Percentiles rank a stretch among this genome's conserved stretches.
phyloP scores from a whole-genome alignment of 2,113 vertebrate species.

The Rhabdornis inornatus region DNA sequence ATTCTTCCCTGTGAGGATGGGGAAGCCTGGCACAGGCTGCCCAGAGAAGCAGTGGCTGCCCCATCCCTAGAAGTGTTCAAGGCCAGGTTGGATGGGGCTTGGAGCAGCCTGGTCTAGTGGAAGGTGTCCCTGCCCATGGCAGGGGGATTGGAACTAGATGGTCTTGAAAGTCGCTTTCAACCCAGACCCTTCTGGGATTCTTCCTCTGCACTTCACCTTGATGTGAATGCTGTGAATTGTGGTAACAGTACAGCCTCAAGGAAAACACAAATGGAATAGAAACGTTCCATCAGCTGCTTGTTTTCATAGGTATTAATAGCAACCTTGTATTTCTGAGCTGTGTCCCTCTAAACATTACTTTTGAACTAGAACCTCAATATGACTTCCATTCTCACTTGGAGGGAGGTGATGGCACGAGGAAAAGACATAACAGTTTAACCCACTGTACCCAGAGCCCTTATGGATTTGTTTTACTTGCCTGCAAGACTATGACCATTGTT shows the following conservation, averaged over 20 bases:
- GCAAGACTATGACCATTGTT: not conserved
- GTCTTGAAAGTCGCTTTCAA: not conserved
- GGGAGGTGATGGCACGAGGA: not conserved
- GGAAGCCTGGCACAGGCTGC: not conserved
- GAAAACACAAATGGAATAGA: not conserved
- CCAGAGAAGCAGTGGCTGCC: not conserved
- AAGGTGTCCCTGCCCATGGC: not conserved
- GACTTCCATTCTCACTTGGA: not conserved
- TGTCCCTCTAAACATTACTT: not conserved
- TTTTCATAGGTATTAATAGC: not conserved
- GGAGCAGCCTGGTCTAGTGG: not conserved
- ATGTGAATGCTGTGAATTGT: not conserved
- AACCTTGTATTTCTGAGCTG: not conserved
- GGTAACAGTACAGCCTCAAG: not conserved
- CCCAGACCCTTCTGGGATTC: not conserved
- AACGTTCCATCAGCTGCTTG: not conserved
- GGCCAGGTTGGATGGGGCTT: not conserved
- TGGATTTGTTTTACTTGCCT: not conserved
- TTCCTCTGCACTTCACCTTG: not conserved
- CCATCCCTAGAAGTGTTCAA: not conserved
- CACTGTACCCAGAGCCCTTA: not conserved
- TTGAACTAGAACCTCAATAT: not conserved
- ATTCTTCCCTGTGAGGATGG: not conserved
- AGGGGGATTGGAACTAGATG: not conserved
- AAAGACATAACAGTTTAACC: not conserved